Evolutionary conservation across 2,797 vertebrate genomes (phyloP).

Genomic region (Falco cherrug): DNA sequence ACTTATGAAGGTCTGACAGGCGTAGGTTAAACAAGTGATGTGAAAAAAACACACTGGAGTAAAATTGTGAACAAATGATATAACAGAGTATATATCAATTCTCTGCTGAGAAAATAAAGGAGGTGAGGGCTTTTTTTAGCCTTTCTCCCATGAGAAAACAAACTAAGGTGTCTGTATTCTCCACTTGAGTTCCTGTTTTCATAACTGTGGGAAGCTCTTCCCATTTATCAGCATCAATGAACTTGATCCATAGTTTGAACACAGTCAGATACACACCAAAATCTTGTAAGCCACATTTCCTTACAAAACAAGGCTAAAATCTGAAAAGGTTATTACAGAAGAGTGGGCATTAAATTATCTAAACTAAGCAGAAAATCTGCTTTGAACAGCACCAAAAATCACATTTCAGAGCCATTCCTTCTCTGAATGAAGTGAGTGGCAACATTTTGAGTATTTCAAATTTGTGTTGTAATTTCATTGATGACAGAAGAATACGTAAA

Average conservation of each 20-base stretch:
- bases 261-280: not conserved
- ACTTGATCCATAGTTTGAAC: not conserved
- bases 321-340: not conserved
- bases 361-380: not conserved
- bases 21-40: not conserved
- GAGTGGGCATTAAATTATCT: not conserved
- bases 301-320: not conserved
- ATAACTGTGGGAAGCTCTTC: not conserved
- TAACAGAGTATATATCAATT: not conserved
- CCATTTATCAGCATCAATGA: not conserved
- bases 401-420: not conserved
- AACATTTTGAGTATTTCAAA: not conserved
- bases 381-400: not conserved
- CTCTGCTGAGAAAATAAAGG: not conserved
- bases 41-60: not conserved
- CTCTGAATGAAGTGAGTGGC: not conserved
- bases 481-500: not conserved
- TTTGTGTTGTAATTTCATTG: not conserved
- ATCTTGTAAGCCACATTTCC: not conserved
- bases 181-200: not conserved
- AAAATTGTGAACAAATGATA: not conserved
- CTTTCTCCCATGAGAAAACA: not conserved
- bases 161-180: not conserved
- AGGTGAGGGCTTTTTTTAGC: not conserved
- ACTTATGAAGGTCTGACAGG: not conserved